Evolutionary conservation across 2,113 vertebrate species (phyloP), one percentile per base, ranked within the genome.

Genomic region (Blennius ocellaris): DNA sequence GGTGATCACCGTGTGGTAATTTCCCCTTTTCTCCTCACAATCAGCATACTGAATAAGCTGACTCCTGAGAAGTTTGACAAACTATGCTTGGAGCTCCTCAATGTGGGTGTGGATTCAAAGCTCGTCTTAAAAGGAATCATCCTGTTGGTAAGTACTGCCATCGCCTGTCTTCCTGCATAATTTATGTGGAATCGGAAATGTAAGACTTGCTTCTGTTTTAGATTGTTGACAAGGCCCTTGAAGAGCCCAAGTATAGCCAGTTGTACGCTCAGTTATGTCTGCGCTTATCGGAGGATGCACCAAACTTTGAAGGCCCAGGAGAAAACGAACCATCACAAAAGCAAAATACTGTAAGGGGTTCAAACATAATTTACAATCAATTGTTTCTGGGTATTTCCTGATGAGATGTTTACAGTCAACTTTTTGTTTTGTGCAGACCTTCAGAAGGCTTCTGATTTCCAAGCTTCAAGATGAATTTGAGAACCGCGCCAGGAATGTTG

Each of bases 401-500:
- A 16, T 7, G 48, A 10, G 6, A 43, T 37, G 52, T 59, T 78
- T 30, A 30, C 21, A 30, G 21, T 30, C 3, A 69, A 43, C 6
- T 7, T 14, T 5, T 43, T 72, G 0, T 73, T 3, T 37, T 78
- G 79, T 47, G 0, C 74, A 99, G 98, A 99, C 98, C 93, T 99
- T 99, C 96, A 96, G 97, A 94, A 93, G 97, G 93, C 97, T 99
- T 95, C 90, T 98, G 93, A 99, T 99, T 92, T 95, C 96, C 88
- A 99, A 99, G 94, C 98, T 99, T 95, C 98, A 99, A 95, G 98
- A 98, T 97, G 97, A 99, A 95, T 99, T 99, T 96, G 98, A 99
- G 92, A 99, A 99, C 87, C 95, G 97, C 92, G 95, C 97, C 95
- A 96, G 91, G 96, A 99, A 98, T 97, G 97, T 99, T 93, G 97